Base-by-base conservation (phyloP, 2,113 vertebrate species). In the Callospermophilus lateralis region DNA sequence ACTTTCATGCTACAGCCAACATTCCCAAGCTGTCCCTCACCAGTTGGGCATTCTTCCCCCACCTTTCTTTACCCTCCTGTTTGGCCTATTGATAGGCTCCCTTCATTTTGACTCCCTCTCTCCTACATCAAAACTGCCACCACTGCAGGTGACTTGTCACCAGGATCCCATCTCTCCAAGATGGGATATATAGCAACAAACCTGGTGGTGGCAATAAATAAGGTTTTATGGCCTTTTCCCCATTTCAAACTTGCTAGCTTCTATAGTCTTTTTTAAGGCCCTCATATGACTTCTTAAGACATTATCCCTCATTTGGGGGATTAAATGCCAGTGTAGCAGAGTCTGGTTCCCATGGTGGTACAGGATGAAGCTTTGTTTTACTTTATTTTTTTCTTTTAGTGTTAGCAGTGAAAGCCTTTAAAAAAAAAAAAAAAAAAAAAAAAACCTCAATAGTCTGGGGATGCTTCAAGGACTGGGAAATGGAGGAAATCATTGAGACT, bases 341-440 rank as follows among this genome's bases (percentile, higher is more conserved):
- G 4, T 34, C 37, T 83, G 74, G 91, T 86, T 95, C 86, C 85
- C 95, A 90, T 26, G 85, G 74, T 45, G 65, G 70, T 58, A 65
- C 42, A 68, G 58, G 70, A 88, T 51, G 8, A 8, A 92, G 84
- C 42, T 95, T 77, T 81, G 73, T 53, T 88, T 87, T 51, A 74
- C 70, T 81, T 81, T 58, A 42, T 45, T 93, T 76, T 92, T 94
- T 92, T 94, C 45, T 51, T 90, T 79, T 72, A 72, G 55, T 90
- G 53, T 90, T 72, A 91, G 72, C 74, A 88, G 22, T 89, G 92
- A 95, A 94, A 97, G 63, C 24, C 42, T 86, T 97, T 86, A 89
- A 77, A 89, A 96, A 13, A 51, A 51, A 72, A 86, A 96, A 93
- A 55, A 13, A 76, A 86, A 94, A 93, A 55, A 13, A 51, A 72